Conservation (phyloP, 2,888 invertebrate genomes). For the Athripsodes cinereus region DNA sequence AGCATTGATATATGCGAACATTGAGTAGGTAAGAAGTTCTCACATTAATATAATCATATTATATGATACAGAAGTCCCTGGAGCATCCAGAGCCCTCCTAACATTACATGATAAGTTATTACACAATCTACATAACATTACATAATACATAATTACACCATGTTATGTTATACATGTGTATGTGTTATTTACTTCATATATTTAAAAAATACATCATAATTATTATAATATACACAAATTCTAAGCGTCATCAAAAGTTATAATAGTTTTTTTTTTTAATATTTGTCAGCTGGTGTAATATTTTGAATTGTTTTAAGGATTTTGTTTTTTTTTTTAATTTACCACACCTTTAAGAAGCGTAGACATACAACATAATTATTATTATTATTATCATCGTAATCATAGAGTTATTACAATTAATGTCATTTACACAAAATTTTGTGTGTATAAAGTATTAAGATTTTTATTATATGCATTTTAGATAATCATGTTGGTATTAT, state of each 20-base stretch:
- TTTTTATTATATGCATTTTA: too few species aligned
- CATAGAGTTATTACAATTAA: not conserved
- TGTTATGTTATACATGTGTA: constrained; percentile 17
- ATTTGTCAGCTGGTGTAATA: constrained; percentile 11
- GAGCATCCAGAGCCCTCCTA: too few species aligned
- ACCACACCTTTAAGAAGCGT: not conserved
- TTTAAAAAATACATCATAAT: constrained; percentile 5
- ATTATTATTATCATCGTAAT: not conserved
- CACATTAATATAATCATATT: too few species aligned
- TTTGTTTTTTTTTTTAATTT: constrained; percentile 6
- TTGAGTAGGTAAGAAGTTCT: too few species aligned
- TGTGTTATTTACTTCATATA: constrained; percentile 3
- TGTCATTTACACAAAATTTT: not conserved
- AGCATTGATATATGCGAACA: too few species aligned
- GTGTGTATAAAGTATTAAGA: not conserved
- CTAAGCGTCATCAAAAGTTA: constrained; percentile 26
- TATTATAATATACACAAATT: constrained; percentile 23
- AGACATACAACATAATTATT: not conserved
- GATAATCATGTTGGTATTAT: too few species aligned
- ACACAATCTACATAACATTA: not conserved
- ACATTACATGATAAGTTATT: not conserved
- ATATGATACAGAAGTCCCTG: too few species aligned
- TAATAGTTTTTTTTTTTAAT: constrained; percentile 19
- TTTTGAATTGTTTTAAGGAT: constrained; percentile 4
- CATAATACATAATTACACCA: constrained; percentile 9